These are phyloP conservation scores for Sminthurinus signatus DNA, from an alignment of 1,140 invertebrate species.

Conservation along the genomic window DNA sequence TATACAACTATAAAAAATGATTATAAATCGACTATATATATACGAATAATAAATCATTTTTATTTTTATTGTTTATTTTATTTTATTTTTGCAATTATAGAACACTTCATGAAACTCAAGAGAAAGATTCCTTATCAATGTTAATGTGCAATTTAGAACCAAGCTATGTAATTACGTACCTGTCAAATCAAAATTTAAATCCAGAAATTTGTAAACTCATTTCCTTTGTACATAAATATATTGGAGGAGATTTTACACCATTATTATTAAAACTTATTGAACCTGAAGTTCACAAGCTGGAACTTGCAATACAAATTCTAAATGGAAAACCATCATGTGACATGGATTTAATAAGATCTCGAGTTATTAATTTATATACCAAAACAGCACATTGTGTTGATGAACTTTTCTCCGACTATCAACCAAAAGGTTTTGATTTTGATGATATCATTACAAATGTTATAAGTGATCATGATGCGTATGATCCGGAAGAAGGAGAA, in stretches of 20 bases:
- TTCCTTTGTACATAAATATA: neutral
- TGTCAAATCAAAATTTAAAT: neutral
- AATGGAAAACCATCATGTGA: neutral
- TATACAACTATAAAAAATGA: no score
- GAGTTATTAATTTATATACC: neutral
- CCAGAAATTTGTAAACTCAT: neutral
- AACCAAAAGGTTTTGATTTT: neutral
- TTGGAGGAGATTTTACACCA: neutral
- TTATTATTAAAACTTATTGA: neutral
- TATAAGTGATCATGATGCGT: neutral
- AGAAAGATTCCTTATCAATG: slow-evolving; percentile 2
- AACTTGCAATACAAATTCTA: neutral
- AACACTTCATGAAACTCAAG: neutral
- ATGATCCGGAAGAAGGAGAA: neutral
- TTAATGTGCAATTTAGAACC: slow-evolving; percentile 3
- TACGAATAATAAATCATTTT: no score
- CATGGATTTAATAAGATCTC: neutral
- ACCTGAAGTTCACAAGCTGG: neutral
- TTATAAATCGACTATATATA: no score
- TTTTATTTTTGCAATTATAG: neutral
- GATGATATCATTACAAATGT: neutral
- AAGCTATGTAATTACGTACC: neutral
- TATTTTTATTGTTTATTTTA: no score
- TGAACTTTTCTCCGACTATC: neutral
- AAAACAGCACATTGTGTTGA: neutral